Percentiles rank a stretch among this genome's conserved stretches.
phyloP scores from a whole-genome alignment of 2,888 invertebrate genomes.

The Adelognathus sp. region DNA sequence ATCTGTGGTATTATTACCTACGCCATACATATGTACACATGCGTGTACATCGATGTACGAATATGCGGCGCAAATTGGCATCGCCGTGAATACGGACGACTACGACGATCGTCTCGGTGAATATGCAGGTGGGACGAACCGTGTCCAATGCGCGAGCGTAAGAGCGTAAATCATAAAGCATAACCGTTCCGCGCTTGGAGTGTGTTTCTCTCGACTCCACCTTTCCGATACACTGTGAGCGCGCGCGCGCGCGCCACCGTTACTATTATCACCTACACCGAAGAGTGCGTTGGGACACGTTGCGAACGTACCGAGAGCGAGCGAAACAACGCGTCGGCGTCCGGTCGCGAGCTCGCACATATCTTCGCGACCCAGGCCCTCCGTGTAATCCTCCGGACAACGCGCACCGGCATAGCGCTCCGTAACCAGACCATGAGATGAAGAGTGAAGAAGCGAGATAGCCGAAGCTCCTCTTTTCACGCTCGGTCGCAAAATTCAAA shows the following conservation, averaged over 20 bases:
- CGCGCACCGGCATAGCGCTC: slow-evolving; percentile 18
- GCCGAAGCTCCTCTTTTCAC: slow-evolving; percentile 34
- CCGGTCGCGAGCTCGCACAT: slow-evolving; percentile 55
- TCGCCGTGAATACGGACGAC: slow-evolving; percentile 33
- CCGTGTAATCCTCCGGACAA: slow-evolving; percentile 48
- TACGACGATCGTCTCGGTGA: slow-evolving; percentile 29
- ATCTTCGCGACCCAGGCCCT: slow-evolving; percentile 44
- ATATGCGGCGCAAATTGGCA: slow-evolving; percentile 49
- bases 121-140: slow-evolving; percentile 54
- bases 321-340: slow-evolving; percentile 49
- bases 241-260: slow-evolving; percentile 51
- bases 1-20: slow-evolving; percentile 48
- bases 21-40: too few relatives aligned
- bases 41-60: slow-evolving; percentile 27
- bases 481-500: slow-evolving; percentile 36
- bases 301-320: neutral
- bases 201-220: slow-evolving; percentile 64
- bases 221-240: slow-evolving; percentile 57
- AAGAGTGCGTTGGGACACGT: slow-evolving; percentile 41
- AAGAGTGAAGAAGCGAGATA: slow-evolving; percentile 16
- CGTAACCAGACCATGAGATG: slow-evolving; percentile 32
- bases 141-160: slow-evolving; percentile 65
- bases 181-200: slow-evolving; percentile 68
- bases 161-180: slow-evolving; percentile 74
- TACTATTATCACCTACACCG: slow-evolving; percentile 64